These are phyloP conservation scores for Phymatocera aterrima DNA, from an alignment of 2,888 invertebrate genomes.

Conservation along the genomic window DNA sequence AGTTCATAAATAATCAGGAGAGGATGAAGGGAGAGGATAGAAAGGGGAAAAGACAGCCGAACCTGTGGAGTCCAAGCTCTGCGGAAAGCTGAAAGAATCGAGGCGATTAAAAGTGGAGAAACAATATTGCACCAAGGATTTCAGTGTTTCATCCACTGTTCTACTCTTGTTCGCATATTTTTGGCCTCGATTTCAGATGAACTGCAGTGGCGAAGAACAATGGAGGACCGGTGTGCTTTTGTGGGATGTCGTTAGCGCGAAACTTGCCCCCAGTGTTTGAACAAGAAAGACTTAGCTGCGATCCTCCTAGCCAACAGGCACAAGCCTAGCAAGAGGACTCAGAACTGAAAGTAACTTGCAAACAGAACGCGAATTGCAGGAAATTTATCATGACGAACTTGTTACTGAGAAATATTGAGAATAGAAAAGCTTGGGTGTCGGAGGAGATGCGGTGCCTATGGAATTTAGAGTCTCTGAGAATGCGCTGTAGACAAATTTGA, in stretches of 20 bases:
- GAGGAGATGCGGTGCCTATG: not conserved
- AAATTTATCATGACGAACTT: constrained; percentile 57
- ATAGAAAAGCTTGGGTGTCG: not conserved
- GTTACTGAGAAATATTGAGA: constrained; percentile 54
- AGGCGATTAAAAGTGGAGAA: not conserved
- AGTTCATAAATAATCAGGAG: no score
- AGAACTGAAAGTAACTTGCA: constrained; percentile 55
- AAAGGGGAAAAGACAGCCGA: no score
- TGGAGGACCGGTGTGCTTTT: not conserved
- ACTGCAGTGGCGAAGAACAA: constrained; percentile 36
- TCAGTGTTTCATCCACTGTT: not conserved
- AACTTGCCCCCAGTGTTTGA: constrained; percentile 42
- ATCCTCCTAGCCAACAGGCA: not conserved
- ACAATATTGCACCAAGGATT: constrained; percentile 12
- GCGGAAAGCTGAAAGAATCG: not conserved
- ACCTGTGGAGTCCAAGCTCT: no score
- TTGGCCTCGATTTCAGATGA: constrained; percentile 38
- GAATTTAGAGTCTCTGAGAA: no score
- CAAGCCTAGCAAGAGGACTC: constrained; percentile 45
- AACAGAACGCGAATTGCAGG: constrained; percentile 58
- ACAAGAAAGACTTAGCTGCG: constrained; percentile 40
- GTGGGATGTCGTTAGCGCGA: constrained; percentile 38
- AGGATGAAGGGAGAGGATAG: no score
- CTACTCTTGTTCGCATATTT: not conserved
- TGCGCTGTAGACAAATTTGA: not conserved